Evolutionary conservation across 2,797 vertebrate genomes (phyloP).

Genomic region (Alfaro cultratus): DNA sequence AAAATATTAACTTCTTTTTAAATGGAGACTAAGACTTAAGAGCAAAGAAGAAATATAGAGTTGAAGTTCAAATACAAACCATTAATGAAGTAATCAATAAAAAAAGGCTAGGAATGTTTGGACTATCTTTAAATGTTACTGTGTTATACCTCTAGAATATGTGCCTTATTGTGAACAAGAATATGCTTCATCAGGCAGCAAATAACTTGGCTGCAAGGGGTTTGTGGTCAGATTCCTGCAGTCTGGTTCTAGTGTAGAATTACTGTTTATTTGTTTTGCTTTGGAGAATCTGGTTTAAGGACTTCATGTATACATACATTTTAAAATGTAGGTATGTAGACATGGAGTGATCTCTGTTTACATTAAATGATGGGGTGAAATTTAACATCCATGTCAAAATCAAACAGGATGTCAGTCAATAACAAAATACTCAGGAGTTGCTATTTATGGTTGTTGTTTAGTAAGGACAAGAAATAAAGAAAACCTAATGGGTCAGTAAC

Average conservation of each 20-base stretch:
- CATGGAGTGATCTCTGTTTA: background rate
- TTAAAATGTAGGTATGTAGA: background rate
- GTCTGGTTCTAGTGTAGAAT: background rate
- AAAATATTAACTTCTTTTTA: background rate
- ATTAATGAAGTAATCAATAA: background rate
- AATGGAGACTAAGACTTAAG: background rate
- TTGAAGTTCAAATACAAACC: background rate
- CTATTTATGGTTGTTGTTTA: background rate
- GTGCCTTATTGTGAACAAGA: background rate
- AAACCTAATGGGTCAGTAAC: background rate
- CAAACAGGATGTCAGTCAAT: background rate
- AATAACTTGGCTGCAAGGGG: background rate
- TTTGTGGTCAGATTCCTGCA: background rate
- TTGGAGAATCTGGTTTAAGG: background rate
- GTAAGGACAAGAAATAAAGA: no score
- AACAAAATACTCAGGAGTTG: background rate
- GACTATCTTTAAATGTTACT: background rate
- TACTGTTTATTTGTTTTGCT: background rate
- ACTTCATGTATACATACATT: slow-evolving; percentile 1
- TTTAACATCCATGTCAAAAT: background rate
- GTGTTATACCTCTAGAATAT: background rate
- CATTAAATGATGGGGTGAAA: background rate
- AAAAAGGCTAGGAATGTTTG: background rate
- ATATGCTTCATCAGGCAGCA: background rate
- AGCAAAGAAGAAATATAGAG: background rate